Conservation (phyloP, 2,797 vertebrate species). For the Brotula barbata region DNA sequence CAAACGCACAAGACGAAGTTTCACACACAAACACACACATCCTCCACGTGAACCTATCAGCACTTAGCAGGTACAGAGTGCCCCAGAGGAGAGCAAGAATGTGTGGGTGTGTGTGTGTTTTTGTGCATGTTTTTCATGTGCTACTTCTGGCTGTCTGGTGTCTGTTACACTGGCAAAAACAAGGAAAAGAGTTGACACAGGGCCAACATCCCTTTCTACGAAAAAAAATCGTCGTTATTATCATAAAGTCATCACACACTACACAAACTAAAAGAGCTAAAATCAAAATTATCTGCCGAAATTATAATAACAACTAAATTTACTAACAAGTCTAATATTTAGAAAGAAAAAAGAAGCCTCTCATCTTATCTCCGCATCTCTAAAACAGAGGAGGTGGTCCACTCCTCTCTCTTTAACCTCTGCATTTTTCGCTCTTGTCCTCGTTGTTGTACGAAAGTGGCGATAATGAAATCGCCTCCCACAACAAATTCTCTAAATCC, state of each 20-base stretch:
- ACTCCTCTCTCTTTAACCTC: constrained; percentile 19
- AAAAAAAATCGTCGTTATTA: neutral
- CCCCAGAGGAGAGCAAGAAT: constrained; percentile 13
- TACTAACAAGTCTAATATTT: neutral
- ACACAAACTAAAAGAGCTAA: constrained; percentile 19
- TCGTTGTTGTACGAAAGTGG: constrained; percentile 32
- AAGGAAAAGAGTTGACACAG: constrained; percentile 35
- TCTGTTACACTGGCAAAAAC: constrained; percentile 28
- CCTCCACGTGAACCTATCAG: constrained; percentile 34
- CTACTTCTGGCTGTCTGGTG: constrained; percentile 23
- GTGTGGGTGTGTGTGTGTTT: constrained; percentile 18
- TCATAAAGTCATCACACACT: constrained; percentile 22
- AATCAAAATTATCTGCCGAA: too few relatives aligned
- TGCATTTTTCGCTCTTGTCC: constrained; percentile 16
- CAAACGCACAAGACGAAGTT: constrained; percentile 26
- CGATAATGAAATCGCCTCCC: constrained; percentile 35
- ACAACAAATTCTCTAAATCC: constrained; percentile 9
- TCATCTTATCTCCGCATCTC: neutral
- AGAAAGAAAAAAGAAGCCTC: neutral
- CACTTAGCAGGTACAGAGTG: constrained; percentile 24
- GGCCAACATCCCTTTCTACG: constrained; percentile 36
- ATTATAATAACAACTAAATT: too few relatives aligned
- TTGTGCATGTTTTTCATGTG: constrained; percentile 7
- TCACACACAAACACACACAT: constrained; percentile 13
- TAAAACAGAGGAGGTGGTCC: constrained; percentile 20